Conservation (phyloP, 2,113 vertebrate species). For the Oenanthe oenanthe region DNA sequence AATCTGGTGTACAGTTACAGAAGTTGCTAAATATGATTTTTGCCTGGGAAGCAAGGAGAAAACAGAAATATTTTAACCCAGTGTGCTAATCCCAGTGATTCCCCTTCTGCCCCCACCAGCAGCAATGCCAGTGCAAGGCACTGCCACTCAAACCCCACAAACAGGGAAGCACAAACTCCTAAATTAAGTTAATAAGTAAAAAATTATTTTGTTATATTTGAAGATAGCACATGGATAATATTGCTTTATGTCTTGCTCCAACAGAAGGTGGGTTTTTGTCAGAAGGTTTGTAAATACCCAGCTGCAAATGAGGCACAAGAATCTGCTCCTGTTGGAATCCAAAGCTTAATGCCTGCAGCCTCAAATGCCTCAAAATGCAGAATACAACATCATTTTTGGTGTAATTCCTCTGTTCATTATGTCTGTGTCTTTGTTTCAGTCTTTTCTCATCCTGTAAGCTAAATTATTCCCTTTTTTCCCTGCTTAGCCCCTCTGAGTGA, state of each 20-base stretch:
- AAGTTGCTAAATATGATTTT: conserved; percentile 62
- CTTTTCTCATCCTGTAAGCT: not conserved
- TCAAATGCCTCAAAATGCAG: not conserved
- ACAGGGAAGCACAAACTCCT: not conserved
- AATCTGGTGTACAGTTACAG: conserved; percentile 34
- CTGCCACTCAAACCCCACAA: not conserved
- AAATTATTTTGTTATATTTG: not conserved
- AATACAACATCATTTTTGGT: not conserved
- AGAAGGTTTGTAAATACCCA: not conserved
- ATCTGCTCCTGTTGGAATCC: not conserved
- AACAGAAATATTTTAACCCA: conserved; percentile 29
- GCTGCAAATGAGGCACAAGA: not conserved
- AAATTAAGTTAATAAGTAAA: not conserved
- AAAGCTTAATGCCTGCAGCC: not conserved
- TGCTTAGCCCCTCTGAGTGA: not conserved
- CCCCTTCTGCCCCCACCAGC: not conserved
- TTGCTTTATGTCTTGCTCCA: not conserved
- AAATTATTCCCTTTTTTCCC: not conserved
- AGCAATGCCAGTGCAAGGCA: not conserved
- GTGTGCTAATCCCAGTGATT: not conserved
- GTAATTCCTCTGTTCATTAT: not conserved
- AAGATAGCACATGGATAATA: not conserved
- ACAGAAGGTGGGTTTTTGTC: not conserved
- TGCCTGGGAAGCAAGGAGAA: conserved; percentile 31
- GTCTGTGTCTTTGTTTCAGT: not conserved